These are phyloP conservation scores for Rhabditophanes sp. DNA, from an alignment of 2,888 invertebrate genomes.

Conservation along the genomic window DNA sequence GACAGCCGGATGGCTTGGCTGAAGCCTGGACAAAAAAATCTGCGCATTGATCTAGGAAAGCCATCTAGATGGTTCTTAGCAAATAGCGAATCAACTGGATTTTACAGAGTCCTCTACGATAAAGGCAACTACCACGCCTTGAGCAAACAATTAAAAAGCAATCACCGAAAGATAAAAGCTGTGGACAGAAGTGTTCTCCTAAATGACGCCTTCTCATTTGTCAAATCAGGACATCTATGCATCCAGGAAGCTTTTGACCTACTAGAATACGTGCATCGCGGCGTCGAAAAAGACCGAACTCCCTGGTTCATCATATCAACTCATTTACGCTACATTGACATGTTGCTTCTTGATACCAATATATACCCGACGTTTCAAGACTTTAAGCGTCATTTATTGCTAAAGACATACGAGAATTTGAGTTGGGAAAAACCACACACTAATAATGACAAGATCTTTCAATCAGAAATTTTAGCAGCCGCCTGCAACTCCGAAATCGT, in stretches of 20 bases:
- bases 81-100: constrained; percentile 26
- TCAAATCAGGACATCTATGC: constrained; percentile 17
- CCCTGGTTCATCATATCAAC: constrained; percentile 24
- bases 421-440: constrained; percentile 18
- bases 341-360: constrained; percentile 21
- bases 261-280: constrained; percentile 20
- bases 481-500: constrained; percentile 20
- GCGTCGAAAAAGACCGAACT: constrained; percentile 21
- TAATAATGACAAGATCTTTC: constrained; percentile 8
- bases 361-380: too few relatives aligned
- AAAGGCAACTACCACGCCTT: constrained; percentile 15
- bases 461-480: constrained; percentile 17
- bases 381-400: constrained; percentile 21
- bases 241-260: constrained; percentile 22
- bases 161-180: constrained; percentile 18
- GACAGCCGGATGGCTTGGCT: constrained; percentile 17
- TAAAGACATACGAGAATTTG: constrained; percentile 19
- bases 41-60: constrained; percentile 8
- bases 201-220: constrained; percentile 26
- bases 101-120: constrained; percentile 25
- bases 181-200: constrained; percentile 25
- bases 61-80: constrained; percentile 20
- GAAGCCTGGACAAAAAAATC: constrained; percentile 8
- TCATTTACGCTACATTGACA: constrained; percentile 19
- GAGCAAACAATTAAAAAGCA: constrained; percentile 12